Percentiles rank a stretch among this genome's conserved stretches.
These are phyloP conservation scores for Pedionomus torquatus DNA, from an alignment of 2,113 vertebrate genomes.

Conservation along the genomic window DNA sequence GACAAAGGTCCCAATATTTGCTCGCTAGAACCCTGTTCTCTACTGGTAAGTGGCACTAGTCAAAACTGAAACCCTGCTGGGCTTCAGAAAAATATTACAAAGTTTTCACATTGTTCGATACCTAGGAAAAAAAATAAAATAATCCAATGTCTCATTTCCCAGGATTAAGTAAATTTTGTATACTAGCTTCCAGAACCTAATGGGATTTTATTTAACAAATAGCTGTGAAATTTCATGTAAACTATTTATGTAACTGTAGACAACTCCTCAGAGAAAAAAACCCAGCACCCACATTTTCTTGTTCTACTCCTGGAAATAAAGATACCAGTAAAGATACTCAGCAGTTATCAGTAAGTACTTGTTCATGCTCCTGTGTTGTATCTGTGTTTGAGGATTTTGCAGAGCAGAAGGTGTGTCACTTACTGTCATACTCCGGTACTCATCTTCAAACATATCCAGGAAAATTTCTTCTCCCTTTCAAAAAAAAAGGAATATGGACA, in stretches of 20 bases:
- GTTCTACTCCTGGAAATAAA: not conserved
- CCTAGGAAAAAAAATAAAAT: not conserved
- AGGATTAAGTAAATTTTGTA: not conserved
- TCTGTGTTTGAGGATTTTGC: not conserved
- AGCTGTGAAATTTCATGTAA: not conserved
- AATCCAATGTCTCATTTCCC: not conserved
- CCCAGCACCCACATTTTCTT: not conserved
- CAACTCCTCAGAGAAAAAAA: not conserved
- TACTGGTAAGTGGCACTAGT: not conserved
- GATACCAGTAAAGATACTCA: not conserved
- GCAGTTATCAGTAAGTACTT: not conserved
- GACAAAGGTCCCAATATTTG: not conserved
- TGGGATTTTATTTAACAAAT: not conserved
- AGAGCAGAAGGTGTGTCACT: conserved; percentile 32
- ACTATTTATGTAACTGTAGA: fast-evolving
- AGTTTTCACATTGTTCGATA: not conserved
- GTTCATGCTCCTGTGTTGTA: not conserved
- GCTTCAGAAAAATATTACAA: not conserved
- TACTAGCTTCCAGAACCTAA: not conserved
- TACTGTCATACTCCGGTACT: conserved; percentile 96
- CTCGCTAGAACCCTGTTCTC: not conserved
- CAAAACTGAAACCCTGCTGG: not conserved
- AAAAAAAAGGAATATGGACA: not conserved
- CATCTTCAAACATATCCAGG: conserved; percentile 99
- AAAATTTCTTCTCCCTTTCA: conserved; percentile 97